Percentiles rank a stretch among this genome's conserved stretches.
Conservation (phyloP, 1,140 invertebrate genomes). For the Harlomillsia oculata region DNA sequence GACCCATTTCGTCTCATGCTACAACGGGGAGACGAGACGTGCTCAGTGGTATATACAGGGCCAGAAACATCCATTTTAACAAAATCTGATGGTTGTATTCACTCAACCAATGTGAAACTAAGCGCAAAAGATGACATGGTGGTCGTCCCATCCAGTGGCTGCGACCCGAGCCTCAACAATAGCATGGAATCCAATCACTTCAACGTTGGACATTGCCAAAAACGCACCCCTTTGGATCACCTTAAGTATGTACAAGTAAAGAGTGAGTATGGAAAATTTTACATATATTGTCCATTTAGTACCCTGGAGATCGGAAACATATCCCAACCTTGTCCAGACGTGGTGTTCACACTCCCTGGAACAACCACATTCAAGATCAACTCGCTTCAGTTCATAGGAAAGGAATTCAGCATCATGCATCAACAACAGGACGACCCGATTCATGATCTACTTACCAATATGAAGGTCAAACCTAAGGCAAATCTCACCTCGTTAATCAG, state of each 20-base stretch:
- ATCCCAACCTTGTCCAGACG: too few relatives aligned
- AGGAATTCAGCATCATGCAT: not conserved
- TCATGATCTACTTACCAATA: too few relatives aligned
- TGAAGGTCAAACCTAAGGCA: not conserved
- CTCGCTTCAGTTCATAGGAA: not conserved
- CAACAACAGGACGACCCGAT: not conserved
- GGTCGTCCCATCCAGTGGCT: not conserved
- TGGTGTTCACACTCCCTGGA: too few relatives aligned
- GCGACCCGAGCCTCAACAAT: not conserved
- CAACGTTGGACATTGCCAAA: not conserved
- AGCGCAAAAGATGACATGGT: not conserved
- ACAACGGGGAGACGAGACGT: not conserved
- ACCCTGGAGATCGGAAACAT: too few relatives aligned
- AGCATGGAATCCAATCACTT: not conserved
- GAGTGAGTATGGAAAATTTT: not conserved
- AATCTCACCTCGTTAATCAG: not conserved
- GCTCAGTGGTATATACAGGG: not conserved
- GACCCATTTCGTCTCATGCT: slow-evolving; percentile 4
- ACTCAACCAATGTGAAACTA: not conserved
- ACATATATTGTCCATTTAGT: not conserved
- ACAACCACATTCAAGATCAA: too few relatives aligned
- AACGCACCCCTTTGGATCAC: not conserved
- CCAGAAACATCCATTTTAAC: slow-evolving; percentile 2
- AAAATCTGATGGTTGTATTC: not conserved
- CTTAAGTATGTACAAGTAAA: not conserved